These are phyloP conservation scores for Chloroclysta siterata DNA, from an alignment of 2,888 invertebrate species.

Conservation along the genomic window DNA sequence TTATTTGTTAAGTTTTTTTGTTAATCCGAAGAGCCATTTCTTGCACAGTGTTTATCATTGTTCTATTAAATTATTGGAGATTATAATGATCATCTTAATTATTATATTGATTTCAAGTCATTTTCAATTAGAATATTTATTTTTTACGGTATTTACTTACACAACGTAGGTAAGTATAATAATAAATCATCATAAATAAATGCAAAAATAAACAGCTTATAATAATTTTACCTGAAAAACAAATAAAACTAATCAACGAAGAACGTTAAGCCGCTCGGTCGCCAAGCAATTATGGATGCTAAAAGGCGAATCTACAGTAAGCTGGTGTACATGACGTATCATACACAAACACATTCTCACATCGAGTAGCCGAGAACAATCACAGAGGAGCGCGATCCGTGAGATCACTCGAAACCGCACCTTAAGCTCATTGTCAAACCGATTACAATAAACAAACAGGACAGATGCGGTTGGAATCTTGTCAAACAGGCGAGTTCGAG, in stretches of 20 bases:
- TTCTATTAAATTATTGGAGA: background rate
- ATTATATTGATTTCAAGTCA: background rate
- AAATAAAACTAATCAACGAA: conserved; percentile 67
- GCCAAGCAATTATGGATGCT: conserved; percentile 81
- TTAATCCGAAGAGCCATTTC: background rate
- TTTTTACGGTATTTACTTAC: background rate
- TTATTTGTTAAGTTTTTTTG: conserved; percentile 14
- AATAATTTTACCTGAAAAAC: conserved; percentile 42
- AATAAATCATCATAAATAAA: conserved; percentile 1
- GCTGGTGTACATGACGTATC: conserved; percentile 82
- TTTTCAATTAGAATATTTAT: background rate
- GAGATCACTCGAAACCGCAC: conserved; percentile 85
- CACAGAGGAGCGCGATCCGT: conserved; percentile 70
- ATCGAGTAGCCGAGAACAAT: conserved; percentile 77
- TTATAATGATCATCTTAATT: background rate
- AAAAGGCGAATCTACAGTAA: conserved; percentile 83
- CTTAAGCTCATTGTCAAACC: conserved; percentile 85
- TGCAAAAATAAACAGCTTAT: conserved; percentile 19
- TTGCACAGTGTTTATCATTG: conserved; percentile 1
- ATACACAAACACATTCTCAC: conserved; percentile 78
- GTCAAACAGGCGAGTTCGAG: conserved; percentile 85
- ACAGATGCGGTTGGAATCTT: conserved; percentile 85
- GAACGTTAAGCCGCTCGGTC: conserved; percentile 75
- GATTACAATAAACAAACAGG: conserved; percentile 86
- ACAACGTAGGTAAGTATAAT: background rate